Evolutionary conservation across 2,888 invertebrate genomes (phyloP), one percentile per base, ranked within the genome.

Genomic region (Amorpha juglandis): DNA sequence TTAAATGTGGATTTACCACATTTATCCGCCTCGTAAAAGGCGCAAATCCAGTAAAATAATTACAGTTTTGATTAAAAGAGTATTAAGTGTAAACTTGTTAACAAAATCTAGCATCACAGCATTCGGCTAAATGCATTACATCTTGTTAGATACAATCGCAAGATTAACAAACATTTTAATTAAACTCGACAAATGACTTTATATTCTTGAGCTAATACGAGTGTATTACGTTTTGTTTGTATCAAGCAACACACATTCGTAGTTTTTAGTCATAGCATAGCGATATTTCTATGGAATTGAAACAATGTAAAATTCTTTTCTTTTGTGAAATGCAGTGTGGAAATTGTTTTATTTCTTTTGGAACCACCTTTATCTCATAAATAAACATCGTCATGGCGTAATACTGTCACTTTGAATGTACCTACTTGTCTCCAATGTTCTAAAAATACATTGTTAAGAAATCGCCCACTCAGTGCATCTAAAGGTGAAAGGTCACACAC

Each of bases 401-500:
- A 9, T 35, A 16, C 16, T 27, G 27, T 27, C 27, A 27, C 27
- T 27, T 27, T 27, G 4, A 27, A 27, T 3, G 27, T 1, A 27
- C n/a, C n/a, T n/a, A n/a, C 58, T 19, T 42, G 19, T 12, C 58
- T 58, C 11, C 19, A 38, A 38, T n/a, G 38, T 16, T 42, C 38
- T 42, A 12, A 42, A 58, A 38, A 58, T 19, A 58, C 19, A 19
- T 38, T 42, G 19, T 42, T 6, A 6, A 19, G 14, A 19, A 19
- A 9, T 42, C 6, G 6, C 42, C 38, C 58, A n/a, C 19, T 58
- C 42, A 58, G 19, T 42, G 58, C 42, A 58, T 33, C 50, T 38
- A 47, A 66, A 63, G 66, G 55, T 58, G 38, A 63, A 55, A 63
- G 66, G 63, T 63, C 38, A 47, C 42, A 63, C 58, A 50, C 50